Percentiles rank a stretch among this genome's conserved stretches.
Conservation (phyloP, 2,113 vertebrate species). For the Stegostoma tigrinum region DNA sequence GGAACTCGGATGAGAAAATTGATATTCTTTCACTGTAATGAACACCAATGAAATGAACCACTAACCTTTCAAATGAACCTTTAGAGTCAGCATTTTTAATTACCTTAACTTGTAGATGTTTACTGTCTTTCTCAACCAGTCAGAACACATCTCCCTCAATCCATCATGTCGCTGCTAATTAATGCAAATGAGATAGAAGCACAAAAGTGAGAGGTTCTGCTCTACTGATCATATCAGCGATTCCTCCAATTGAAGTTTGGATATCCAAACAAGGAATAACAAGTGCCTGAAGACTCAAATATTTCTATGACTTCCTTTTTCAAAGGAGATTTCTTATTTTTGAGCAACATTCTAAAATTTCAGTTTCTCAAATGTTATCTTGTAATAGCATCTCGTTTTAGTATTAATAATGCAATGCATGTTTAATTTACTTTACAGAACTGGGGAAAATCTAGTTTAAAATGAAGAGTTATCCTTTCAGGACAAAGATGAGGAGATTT, state of each 20-base stretch:
- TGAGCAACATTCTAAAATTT: background rate
- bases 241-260: background rate
- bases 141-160: background rate
- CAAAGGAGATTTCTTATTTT: background rate
- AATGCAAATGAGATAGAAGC: background rate
- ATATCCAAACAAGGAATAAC: background rate
- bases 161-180: background rate
- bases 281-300: background rate
- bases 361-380: background rate
- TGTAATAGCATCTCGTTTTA: background rate
- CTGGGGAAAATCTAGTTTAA: too few species aligned
- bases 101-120: background rate
- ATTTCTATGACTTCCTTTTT: background rate
- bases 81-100: background rate
- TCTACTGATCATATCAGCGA: background rate
- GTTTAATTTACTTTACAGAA: too few species aligned
- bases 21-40: background rate
- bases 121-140: background rate
- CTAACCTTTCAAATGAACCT: background rate
- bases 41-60: background rate
- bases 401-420: background rate
- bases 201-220: background rate
- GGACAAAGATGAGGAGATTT: too few species aligned
- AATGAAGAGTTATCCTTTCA: too few species aligned
- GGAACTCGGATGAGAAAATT: background rate